Evolutionary conservation across 2,113 vertebrate species (phyloP).

Genomic region (Bothrops jararaca): DNA sequence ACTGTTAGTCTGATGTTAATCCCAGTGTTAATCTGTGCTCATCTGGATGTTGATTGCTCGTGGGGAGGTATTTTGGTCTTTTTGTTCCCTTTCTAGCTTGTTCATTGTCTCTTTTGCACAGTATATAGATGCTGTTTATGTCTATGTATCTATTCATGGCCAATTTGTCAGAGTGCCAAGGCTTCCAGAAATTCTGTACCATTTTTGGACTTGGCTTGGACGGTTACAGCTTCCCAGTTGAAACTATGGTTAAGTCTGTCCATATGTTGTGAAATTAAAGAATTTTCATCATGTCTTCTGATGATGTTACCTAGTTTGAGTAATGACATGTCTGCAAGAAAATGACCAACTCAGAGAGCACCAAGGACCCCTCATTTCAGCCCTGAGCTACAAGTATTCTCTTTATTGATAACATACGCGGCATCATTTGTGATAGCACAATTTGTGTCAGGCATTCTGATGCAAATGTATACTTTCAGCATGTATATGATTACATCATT

Average conservation of each 20-base stretch:
- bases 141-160: background rate
- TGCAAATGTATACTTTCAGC: background rate
- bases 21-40: background rate
- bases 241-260: background rate
- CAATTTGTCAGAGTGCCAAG: background rate
- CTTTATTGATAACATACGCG: background rate
- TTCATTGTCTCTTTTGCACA: background rate
- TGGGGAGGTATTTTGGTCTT: background rate
- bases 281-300: background rate
- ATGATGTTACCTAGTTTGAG: background rate
- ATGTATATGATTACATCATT: background rate
- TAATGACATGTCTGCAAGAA: background rate
- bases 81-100: background rate
- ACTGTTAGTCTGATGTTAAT: background rate
- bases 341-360: background rate
- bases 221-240: background rate
- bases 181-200: background rate
- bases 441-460: background rate
- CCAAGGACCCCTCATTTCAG: background rate
- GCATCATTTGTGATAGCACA: background rate
- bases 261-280: background rate
- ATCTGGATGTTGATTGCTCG: background rate
- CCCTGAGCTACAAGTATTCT: background rate
- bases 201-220: background rate
- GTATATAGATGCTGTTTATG: background rate